A percentile compares a stretch with the other conserved stretches of the same genome.
These are phyloP conservation scores for Cladopsammia gracilis DNA, from an alignment of 64 coral and sea anemone species.

Conservation along the genomic window DNA sequence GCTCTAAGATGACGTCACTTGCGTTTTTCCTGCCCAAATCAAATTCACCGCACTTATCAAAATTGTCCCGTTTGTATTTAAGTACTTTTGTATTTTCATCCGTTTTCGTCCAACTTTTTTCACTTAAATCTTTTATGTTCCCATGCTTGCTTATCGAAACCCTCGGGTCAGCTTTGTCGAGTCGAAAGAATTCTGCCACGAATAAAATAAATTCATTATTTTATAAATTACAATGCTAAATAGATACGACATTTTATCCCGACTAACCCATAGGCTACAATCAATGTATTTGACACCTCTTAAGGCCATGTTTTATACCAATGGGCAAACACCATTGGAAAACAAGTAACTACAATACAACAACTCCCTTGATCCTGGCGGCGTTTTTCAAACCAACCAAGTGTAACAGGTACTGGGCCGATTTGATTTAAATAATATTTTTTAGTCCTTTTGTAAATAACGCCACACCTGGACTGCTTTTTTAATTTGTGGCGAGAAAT, in stretches of 20 bases:
- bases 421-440: constrained; percentile 58
- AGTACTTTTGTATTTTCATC: background rate
- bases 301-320: constrained; percentile 3
- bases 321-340: background rate
- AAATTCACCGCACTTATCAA: constrained; percentile 10
- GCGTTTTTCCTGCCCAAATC: background rate
- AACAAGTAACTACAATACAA: constrained; percentile 3
- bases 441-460: constrained; percentile 60
- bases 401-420: constrained; percentile 55
- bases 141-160: background rate
- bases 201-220: constrained; percentile 50
- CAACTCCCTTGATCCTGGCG: background rate
- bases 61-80: background rate
- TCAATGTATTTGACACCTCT: constrained; percentile 25
- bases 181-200: background rate
- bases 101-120: background rate
- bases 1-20: constrained; percentile 20
- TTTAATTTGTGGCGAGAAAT: constrained; percentile 60
- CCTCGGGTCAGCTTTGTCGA: background rate
- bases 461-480: constrained; percentile 37
- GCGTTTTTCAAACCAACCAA: constrained; percentile 2
- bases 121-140: background rate
- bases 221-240: constrained; percentile 45
- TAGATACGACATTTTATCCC: constrained; percentile 11
- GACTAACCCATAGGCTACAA: constrained; percentile 27